Evolutionary conservation across 1,140 invertebrate genomes (phyloP).

Genomic region (Nixonia krombeini): DNA sequence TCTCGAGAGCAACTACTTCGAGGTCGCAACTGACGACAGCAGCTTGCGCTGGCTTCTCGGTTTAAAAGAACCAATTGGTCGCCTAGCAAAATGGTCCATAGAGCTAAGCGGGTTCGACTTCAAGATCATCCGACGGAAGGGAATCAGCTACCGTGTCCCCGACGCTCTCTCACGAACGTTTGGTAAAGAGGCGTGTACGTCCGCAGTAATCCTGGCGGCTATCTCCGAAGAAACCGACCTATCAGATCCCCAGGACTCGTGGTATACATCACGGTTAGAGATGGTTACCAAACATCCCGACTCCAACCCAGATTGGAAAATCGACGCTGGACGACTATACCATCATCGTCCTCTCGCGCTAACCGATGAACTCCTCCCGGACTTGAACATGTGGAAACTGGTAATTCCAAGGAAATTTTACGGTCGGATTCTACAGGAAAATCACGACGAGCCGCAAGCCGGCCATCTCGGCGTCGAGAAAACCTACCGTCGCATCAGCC

Average conservation of each 20-base stretch:
- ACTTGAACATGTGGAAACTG: slow-evolving; percentile 18
- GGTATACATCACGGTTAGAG: background rate
- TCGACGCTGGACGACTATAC: background rate
- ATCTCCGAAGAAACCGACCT: slow-evolving; percentile 3
- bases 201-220: slow-evolving; percentile 31
- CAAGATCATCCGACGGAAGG: slow-evolving; percentile 54
- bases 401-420: slow-evolving; percentile 3
- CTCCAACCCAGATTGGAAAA: background rate
- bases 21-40: slow-evolving; percentile 69
- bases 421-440: background rate
- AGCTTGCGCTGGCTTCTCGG: slow-evolving; percentile 68
- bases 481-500: slow-evolving; percentile 28
- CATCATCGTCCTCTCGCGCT: background rate
- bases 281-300: background rate
- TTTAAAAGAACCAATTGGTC: slow-evolving; percentile 62
- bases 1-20: slow-evolving; percentile 58
- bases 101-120: slow-evolving; percentile 58
- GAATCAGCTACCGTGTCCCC: background rate
- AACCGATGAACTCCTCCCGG: background rate
- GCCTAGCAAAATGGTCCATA: slow-evolving; percentile 67
- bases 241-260: background rate
- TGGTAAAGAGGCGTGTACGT: slow-evolving; percentile 48
- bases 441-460: slow-evolving; percentile 16
- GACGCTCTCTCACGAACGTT: slow-evolving; percentile 21
- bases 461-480: slow-evolving; percentile 60